Conservation (phyloP, 2,888 invertebrate species). For the Tenthredo notha region DNA sequence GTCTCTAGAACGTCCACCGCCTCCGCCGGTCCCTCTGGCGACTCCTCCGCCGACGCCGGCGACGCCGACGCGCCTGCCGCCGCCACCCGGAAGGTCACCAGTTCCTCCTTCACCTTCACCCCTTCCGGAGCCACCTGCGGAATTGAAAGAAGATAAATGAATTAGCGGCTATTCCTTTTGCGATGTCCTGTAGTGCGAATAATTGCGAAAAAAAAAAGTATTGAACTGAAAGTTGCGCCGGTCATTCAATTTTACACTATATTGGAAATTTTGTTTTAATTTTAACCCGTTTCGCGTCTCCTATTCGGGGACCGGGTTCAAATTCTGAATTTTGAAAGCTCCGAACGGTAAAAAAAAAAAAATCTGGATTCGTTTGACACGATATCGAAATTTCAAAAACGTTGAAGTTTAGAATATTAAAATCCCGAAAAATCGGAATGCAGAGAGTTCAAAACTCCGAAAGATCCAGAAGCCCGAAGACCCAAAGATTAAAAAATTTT, state of each 20-base stretch:
- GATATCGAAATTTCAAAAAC: neutral
- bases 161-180: neutral
- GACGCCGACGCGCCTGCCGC: constrained; percentile 67
- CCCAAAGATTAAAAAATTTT: no score
- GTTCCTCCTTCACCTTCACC: constrained; percentile 75
- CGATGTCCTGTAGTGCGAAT: neutral
- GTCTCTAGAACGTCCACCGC: constrained; percentile 81
- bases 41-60: constrained; percentile 64
- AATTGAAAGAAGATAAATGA: neutral
- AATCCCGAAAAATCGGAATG: no score
- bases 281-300: no score
- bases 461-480: no score
- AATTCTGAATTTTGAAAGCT: no score
- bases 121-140: constrained; percentile 73
- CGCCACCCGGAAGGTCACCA: constrained; percentile 72
- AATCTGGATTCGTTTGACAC: neutral
- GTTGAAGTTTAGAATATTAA: no score
- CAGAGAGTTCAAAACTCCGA: no score
- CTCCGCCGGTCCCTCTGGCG: constrained; percentile 65
- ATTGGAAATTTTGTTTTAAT: no score
- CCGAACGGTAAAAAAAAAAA: no score
- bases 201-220: neutral
- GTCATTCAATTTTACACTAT: no score
- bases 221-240: neutral
- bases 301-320: no score